These are phyloP conservation scores for Numenius arquata DNA, from an alignment of 2,113 vertebrate genomes.

Conservation along the genomic window DNA sequence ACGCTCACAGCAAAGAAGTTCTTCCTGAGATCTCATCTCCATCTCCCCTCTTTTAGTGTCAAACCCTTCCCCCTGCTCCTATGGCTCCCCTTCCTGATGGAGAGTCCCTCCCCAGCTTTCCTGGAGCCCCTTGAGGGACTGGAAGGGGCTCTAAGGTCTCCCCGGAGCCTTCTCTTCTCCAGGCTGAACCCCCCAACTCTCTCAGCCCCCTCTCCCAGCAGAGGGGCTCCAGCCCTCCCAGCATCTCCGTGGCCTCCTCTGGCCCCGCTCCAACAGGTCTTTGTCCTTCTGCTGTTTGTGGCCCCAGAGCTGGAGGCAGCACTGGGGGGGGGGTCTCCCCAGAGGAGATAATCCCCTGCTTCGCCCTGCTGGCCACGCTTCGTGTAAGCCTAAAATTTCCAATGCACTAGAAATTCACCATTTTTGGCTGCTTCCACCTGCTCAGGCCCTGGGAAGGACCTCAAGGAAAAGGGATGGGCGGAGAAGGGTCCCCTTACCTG, in stretches of 20 bases:
- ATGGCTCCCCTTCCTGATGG: too few species aligned
- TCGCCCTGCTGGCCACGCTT: background rate
- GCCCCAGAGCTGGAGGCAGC: background rate
- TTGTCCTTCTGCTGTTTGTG: background rate
- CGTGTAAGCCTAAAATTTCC: background rate
- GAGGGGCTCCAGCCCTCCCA: background rate
- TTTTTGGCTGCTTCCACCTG: background rate
- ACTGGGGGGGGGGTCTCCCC: background rate
- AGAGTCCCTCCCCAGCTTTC: background rate
- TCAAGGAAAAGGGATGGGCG: background rate
- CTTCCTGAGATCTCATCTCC: background rate
- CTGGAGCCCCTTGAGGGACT: background rate
- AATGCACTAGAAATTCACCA: accelerated
- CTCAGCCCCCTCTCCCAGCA: background rate
- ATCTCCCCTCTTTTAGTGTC: background rate
- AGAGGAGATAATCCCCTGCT: background rate
- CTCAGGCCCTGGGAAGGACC: background rate
- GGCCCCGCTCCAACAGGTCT: background rate
- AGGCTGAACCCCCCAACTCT: background rate
- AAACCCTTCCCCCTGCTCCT: too few species aligned
- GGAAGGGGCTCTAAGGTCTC: background rate
- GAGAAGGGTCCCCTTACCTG: background rate
- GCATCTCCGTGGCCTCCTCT: background rate
- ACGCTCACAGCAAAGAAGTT: background rate
- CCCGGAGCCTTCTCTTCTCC: background rate